Conservation (phyloP, 2,888 invertebrate species). For the Pristionchus exspectatus region DNA sequence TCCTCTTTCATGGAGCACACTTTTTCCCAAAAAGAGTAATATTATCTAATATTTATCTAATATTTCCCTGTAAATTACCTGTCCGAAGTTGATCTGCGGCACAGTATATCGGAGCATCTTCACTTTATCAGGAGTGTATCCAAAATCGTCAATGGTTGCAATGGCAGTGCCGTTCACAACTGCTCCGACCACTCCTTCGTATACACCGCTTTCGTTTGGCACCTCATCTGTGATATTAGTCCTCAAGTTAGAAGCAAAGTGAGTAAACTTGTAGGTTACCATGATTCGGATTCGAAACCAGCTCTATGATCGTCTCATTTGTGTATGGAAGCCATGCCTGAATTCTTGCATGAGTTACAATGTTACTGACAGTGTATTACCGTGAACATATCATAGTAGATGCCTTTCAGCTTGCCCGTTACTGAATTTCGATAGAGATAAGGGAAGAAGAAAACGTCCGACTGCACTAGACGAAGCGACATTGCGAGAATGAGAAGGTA, state of each 20-base stretch:
- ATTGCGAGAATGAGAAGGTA: not conserved
- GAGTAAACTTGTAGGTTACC: not conserved
- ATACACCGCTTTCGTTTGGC: conserved; percentile 2
- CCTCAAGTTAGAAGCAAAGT: not conserved
- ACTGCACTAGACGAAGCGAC: not conserved
- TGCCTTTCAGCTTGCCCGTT: not conserved
- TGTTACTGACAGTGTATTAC: not conserved
- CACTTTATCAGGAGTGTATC: conserved; percentile 29
- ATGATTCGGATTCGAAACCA: not conserved
- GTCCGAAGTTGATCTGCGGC: conserved; percentile 18
- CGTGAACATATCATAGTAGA: conserved; percentile 47
- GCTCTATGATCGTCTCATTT: not conserved
- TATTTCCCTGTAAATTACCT: not conserved
- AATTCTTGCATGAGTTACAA: not conserved
- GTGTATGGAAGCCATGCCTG: not conserved
- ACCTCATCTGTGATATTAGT: not conserved
- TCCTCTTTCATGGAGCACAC: too few species aligned
- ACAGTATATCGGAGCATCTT: conserved; percentile 4
- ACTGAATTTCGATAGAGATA: conserved; percentile 21
- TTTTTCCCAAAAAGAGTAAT: not conserved
- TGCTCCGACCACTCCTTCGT: not conserved
- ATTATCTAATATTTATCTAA: not conserved
- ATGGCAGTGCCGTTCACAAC: not conserved
- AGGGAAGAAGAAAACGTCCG: conserved; percentile 36
- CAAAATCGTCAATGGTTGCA: conserved; percentile 26